These are phyloP conservation scores for Drosophila cognata DNA, from an alignment of 2,888 invertebrate genomes.

Conservation along the genomic window DNA sequence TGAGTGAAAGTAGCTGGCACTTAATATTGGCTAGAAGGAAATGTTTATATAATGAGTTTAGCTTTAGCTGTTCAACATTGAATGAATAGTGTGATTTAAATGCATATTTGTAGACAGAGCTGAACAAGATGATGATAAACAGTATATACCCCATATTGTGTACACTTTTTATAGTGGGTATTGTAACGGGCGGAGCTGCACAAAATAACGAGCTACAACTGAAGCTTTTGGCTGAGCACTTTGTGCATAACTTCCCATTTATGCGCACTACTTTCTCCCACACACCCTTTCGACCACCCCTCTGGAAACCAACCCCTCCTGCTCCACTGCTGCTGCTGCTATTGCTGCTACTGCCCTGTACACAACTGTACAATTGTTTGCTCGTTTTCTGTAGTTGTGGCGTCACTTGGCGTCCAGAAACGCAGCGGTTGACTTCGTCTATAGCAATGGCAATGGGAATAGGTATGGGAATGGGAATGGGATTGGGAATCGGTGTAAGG, in stretches of 20 bases:
- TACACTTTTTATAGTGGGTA: constrained; percentile 23
- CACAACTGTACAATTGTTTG: constrained; percentile 54
- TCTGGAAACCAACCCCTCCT: background rate
- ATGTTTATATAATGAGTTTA: background rate
- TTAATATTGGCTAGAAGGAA: constrained; percentile 8
- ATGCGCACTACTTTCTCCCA: constrained; percentile 26
- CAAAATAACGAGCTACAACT: constrained; percentile 77
- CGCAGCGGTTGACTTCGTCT: constrained; percentile 65
- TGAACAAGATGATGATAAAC: background rate
- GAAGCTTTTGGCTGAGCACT: constrained; percentile 72
- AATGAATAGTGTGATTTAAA: background rate
- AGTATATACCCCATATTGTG: too few species aligned
- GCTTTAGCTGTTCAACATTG: background rate
- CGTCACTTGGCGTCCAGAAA: constrained; percentile 62
- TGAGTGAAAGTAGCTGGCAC: too few species aligned
- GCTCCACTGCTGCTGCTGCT: background rate
- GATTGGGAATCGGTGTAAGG: constrained; percentile 15
- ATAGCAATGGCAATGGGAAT: constrained; percentile 34
- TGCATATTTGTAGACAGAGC: background rate
- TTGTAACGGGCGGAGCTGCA: constrained; percentile 49
- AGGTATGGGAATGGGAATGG: constrained; percentile 17
- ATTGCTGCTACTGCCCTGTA: constrained; percentile 8
- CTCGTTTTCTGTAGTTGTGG: constrained; percentile 59
- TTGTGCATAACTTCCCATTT: constrained; percentile 75
- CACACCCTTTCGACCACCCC: background rate